These are phyloP conservation scores for Stegana nigrithorax DNA, from an alignment of 2,888 invertebrate species.

Conservation along the genomic window DNA sequence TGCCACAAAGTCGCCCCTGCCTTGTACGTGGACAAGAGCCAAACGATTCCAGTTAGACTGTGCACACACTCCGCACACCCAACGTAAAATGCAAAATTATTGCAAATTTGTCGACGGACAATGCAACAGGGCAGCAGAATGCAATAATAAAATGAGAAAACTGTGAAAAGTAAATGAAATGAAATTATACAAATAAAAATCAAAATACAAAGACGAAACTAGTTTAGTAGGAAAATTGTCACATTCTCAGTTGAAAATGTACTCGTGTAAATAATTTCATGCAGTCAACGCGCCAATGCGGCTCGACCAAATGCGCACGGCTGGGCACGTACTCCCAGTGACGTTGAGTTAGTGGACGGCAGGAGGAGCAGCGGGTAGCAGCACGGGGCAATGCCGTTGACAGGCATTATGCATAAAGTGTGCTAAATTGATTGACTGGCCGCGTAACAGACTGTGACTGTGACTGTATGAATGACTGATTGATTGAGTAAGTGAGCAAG, in stretches of 20 bases:
- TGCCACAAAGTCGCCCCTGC: no score
- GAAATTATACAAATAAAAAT: neutral
- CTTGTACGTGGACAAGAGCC: neutral
- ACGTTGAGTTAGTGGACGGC: neutral
- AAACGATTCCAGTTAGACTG: neutral
- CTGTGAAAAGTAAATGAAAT: no score
- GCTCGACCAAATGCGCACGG: no score
- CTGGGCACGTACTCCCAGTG: neutral
- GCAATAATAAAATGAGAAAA: neutral
- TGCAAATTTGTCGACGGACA: slow-evolving; percentile 1
- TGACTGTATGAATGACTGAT: slow-evolving; percentile 6
- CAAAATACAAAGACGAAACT: slow-evolving; percentile 35
- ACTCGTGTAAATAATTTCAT: neutral
- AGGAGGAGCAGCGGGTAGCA: neutral
- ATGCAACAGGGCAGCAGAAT: slow-evolving; percentile 2
- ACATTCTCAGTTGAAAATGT: slow-evolving; percentile 49
- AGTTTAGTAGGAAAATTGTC: slow-evolving; percentile 57
- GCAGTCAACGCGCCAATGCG: neutral
- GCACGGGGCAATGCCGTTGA: neutral
- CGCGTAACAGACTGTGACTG: neutral
- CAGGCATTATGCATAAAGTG: neutral
- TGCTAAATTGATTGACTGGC: neutral
- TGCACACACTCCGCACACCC: neutral
- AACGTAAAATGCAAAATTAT: neutral
- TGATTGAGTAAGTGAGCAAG: slow-evolving; percentile 26